phyloP scores from a whole-genome alignment of 2,113 vertebrate genomes.

The Tiliqua scincoides region DNA sequence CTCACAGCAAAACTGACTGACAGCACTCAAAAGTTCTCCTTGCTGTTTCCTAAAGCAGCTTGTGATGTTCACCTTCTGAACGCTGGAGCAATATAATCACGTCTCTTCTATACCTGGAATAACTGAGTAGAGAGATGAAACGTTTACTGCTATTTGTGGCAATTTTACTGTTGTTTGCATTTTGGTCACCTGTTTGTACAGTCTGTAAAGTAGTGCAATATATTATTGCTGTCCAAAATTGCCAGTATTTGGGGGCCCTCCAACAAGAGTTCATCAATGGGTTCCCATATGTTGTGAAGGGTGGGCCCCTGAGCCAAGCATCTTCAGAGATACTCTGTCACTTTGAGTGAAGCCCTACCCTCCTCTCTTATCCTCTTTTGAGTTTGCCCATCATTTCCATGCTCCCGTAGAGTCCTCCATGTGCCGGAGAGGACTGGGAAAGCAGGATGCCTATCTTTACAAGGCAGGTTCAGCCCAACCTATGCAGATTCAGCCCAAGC shows the following conservation, averaged over 20 bases:
- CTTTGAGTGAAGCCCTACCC: neutral
- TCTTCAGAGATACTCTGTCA: neutral
- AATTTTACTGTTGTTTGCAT: neutral
- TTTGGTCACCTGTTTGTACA: neutral
- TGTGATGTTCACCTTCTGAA: neutral
- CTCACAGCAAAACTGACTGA: neutral
- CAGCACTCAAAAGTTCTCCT: neutral
- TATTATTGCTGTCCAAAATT: neutral
- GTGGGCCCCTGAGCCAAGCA: neutral
- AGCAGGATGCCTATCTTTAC: neutral
- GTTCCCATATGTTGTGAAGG: neutral
- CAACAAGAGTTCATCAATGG: neutral
- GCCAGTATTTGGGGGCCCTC: neutral
- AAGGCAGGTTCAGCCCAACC: neutral
- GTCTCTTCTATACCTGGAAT: neutral
- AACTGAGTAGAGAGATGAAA: neutral
- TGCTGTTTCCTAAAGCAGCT: neutral
- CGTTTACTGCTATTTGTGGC: neutral
- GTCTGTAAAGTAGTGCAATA: neutral
- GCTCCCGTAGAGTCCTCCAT: neutral
- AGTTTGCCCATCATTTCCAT: neutral
- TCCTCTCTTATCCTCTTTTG: neutral
- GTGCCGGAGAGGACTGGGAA: neutral
- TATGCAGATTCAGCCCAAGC: neutral
- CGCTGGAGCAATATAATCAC: neutral